Evolutionary conservation across 2,888 invertebrate species (phyloP), one percentile per base, ranked within the genome.

Genomic region (Girardia tigrina): DNA sequence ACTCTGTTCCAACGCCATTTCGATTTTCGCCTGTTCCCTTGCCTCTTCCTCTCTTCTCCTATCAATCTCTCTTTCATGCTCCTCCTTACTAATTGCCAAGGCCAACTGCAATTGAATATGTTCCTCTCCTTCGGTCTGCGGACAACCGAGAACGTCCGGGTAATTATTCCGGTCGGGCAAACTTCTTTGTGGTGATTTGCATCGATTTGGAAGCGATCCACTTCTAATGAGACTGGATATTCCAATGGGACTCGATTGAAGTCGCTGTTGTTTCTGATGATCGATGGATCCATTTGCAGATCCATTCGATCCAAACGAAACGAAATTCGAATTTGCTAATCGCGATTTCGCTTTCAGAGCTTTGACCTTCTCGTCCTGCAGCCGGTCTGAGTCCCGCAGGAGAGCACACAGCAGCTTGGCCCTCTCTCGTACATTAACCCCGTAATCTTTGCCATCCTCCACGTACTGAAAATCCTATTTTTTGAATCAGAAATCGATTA

Each of bases 381-480:
- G 86, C 80, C 92, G 88, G 85, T 99, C 98, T 79, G 97, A 95
- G 84, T 99, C 98, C 84, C 92, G 92, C 78, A 99, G 86, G 80
- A 99, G 87, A 81, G 89, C 89, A 28, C 94, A 94, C 82, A 99
- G 87, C 85, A 94, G 91, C 85, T 95, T 97, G 78, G 98, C 97
- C 85, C 98, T 98, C 85, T 97, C 95, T 76, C 97, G 87, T 0
- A 98, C 95, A 86, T 94, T 95, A 80, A 93, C 88, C 79, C 91
- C 98, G 86, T 95, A 94, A 86, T 98, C 98, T 84, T 95, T 95
- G 81, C 92, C 92, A 82, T 98, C 98, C 85, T 99, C 98, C 84
- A 92, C 89, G 84, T 98, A 91, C 85, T 97, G 95, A 85, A 98
- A 98, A 85, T 95, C 84, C 78, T 27, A 29, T 42, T 72, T 1